Evolutionary conservation across 2,113 vertebrate genomes (phyloP).

Genomic region (Channa argus): DNA sequence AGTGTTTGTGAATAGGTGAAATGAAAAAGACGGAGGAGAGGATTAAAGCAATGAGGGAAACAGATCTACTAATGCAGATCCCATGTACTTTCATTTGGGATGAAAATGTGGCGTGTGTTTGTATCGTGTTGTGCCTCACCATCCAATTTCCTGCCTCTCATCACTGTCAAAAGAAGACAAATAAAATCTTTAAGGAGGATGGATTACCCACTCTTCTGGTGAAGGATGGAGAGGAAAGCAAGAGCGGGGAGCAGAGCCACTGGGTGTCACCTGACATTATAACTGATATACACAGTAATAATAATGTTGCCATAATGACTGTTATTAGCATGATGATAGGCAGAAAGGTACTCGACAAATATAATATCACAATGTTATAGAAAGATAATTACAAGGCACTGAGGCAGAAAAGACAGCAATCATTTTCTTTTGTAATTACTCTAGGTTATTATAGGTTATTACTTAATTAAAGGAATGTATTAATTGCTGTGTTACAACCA

Average conservation of each 20-base stretch:
- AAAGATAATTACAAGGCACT: too few species aligned
- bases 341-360: neutral
- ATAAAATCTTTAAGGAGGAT: slow-evolving; percentile 52
- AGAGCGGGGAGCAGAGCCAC: neutral
- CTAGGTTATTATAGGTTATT: too few species aligned
- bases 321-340: neutral
- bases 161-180: slow-evolving; percentile 58
- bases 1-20: slow-evolving; percentile 5
- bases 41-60: slow-evolving; percentile 36
- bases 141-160: slow-evolving; percentile 57
- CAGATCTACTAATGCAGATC: slow-evolving; percentile 55
- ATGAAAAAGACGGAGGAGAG: slow-evolving; percentile 19
- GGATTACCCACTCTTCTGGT: slow-evolving; percentile 27
- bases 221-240: slow-evolving; percentile 12
- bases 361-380: neutral
- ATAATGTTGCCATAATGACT: neutral
- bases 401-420: too few species aligned
- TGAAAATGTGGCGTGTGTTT: slow-evolving; percentile 29
- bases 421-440: too few species aligned
- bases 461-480: too few species aligned
- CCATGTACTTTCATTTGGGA: slow-evolving; percentile 30
- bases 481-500: too few species aligned
- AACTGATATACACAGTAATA: neutral
- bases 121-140: slow-evolving; percentile 20
- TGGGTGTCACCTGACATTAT: slow-evolving; percentile 6